Percentiles rank a stretch among this genome's conserved stretches.
phyloP scores from a whole-genome alignment of 2,113 vertebrate species.

The Salminus brasiliensis region DNA sequence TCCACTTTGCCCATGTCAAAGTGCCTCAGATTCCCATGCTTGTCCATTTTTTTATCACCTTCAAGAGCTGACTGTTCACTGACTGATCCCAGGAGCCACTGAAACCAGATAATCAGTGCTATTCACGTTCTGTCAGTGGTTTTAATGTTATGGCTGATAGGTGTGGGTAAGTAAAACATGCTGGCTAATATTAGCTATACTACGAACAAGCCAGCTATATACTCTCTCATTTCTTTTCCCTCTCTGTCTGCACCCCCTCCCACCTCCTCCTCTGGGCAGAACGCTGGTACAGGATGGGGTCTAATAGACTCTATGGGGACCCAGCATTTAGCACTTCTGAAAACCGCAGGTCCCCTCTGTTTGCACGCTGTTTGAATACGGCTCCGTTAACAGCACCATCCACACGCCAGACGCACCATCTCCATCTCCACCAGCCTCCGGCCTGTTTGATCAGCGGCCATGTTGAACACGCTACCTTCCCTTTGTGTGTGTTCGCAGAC shows the following conservation, averaged over 20 bases:
- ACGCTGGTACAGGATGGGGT: conserved; percentile 56
- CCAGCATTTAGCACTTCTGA: conserved; percentile 75
- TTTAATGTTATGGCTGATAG: no score
- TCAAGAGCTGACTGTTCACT: no score
- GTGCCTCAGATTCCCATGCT: no score
- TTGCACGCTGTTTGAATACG: conserved; percentile 49
- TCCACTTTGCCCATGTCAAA: no score
- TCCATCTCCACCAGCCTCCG: conserved; percentile 48
- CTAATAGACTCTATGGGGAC: conserved; percentile 79
- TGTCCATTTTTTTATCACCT: no score
- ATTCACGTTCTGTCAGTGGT: no score
- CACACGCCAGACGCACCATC: conserved; percentile 37
- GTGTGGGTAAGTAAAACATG: background rate
- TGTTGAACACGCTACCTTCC: conserved; percentile 69
- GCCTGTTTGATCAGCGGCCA: conserved; percentile 67
- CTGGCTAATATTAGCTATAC: background rate
- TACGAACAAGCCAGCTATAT: background rate
- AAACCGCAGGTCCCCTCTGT: conserved; percentile 65
- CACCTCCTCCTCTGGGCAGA: conserved; percentile 54
- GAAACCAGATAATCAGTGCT: no score
- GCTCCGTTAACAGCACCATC: conserved; percentile 61
- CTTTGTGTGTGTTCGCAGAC: conserved; percentile 54
- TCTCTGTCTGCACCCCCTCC: conserved; percentile 28
- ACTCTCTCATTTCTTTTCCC: conserved; percentile 6
- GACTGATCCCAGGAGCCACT: no score